phyloP scores from a whole-genome alignment of 2,113 vertebrate species.

The Emberiza fucata region DNA sequence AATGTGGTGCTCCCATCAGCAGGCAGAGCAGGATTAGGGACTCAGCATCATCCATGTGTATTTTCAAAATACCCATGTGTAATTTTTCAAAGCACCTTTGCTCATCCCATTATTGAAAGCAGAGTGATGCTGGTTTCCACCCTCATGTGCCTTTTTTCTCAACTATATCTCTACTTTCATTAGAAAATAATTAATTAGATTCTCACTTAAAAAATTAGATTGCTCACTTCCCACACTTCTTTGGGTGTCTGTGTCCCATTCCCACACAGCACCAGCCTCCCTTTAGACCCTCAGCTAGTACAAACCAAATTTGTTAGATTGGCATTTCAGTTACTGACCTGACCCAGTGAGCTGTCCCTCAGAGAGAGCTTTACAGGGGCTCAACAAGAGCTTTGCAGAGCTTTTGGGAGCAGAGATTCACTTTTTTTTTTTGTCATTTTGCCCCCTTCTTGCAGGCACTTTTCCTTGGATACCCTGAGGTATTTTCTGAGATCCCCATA shows the following conservation, averaged over 20 bases:
- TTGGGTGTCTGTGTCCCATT: neutral
- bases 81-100: neutral
- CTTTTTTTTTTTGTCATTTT: neutral
- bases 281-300: neutral
- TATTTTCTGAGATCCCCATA: too few species aligned
- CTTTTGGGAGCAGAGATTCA: neutral
- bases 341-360: neutral
- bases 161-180: neutral
- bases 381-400: neutral
- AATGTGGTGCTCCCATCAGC: neutral
- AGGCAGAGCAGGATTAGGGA: neutral
- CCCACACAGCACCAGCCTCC: neutral
- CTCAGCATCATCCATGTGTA: fast-evolving
- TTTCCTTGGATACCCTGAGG: neutral
- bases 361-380: neutral
- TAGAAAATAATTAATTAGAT: neutral
- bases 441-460: fast-evolving
- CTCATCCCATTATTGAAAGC: neutral
- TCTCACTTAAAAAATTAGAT: neutral
- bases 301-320: neutral
- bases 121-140: neutral
- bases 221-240: neutral
- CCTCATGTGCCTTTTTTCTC: neutral
- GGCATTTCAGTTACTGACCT: neutral
- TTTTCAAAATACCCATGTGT: neutral